Conservation (phyloP, 1,140 invertebrate genomes). For the Sitodiplosis mosellana region DNA sequence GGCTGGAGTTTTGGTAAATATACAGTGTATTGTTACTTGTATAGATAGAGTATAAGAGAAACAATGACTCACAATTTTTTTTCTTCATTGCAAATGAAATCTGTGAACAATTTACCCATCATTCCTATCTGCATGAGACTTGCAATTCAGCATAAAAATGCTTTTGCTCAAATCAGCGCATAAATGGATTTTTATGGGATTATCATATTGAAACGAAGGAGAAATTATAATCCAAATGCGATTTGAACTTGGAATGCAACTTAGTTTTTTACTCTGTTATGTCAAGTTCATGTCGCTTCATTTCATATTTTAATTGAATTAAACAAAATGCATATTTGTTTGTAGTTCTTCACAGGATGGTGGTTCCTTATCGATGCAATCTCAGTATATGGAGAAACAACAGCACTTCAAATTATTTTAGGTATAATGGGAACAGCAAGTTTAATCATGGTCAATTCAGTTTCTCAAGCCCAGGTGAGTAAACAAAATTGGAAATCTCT, state of each 20-base stretch:
- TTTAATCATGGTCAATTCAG: constrained; percentile 92
- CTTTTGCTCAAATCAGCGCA: neutral
- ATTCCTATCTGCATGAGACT: neutral
- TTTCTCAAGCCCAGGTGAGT: constrained; percentile 79
- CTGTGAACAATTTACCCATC: constrained; percentile 1
- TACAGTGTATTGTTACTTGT: no score
- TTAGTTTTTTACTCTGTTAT: neutral
- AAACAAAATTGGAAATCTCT: neutral
- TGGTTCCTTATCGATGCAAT: constrained; percentile 95
- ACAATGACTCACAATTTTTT: neutral
- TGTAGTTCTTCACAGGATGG: constrained; percentile 89
- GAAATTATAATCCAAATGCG: neutral
- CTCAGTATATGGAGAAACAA: constrained; percentile 45
- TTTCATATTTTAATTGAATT: constrained; percentile 8
- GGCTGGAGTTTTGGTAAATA: constrained; percentile 62
- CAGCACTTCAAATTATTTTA: constrained; percentile 76
- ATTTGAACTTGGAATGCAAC: constrained; percentile 1
- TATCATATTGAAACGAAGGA: neutral
- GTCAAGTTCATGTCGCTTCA: neutral
- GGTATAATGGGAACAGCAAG: constrained; percentile 87
- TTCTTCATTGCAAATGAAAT: constrained; percentile 4
- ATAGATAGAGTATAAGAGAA: constrained; percentile 2
- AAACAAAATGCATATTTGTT: constrained; percentile 9
- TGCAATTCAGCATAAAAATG: no score
- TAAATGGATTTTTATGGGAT: neutral